Evolutionary conservation across 2,888 invertebrate species (phyloP), one percentile per base, ranked within the genome.

Genomic region (Philhelius pedissequus): DNA sequence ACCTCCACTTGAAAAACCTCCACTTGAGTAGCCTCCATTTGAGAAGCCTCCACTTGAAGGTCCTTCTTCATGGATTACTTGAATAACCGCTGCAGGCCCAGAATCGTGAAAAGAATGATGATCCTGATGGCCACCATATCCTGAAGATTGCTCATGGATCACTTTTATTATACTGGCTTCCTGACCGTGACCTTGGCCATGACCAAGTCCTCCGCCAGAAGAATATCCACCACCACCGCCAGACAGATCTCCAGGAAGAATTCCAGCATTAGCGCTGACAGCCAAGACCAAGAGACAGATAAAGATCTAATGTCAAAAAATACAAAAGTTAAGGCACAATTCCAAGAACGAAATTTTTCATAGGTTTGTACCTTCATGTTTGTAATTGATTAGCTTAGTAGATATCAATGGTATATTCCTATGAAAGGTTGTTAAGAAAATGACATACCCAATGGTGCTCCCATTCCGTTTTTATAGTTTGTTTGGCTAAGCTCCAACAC

Each of bases 401-500:
- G 48, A 48, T 48, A 32, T 45, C n/a, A 48, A 20, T n/a, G n/a
- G 48, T 64, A 32, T 64, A 15, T 64, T 48, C 45, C 64, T 64
- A 32, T 48, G 32, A 48, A 64, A 64, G 45, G 64, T 48, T 64
- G 45, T 15, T 64, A 48, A 32, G 32, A 48, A 64, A 64, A 64
- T 64, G 64, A 64, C 64, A 48, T 64, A 22, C 30, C 9, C 9
- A 11, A 9, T 64, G 22, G 4, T 32, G 22, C 18, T 22, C 32
- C 5, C 45, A 64, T 48, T 64, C 64, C 30, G 22, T 64, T 64
- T 64, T 32, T 64, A 64, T 64, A 64, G n/a, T 22, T 32, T 64
- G n/a, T 30, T n/a, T 8, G 27, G 4, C 43, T 27, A 9, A 32
- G n/a, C 32, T 13, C 5, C 7, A 30, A 30, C 64, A 13, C 45